phyloP scores from a whole-genome alignment of 2,113 vertebrate genomes.

The Sinocyclocheilus rhinocerous region DNA sequence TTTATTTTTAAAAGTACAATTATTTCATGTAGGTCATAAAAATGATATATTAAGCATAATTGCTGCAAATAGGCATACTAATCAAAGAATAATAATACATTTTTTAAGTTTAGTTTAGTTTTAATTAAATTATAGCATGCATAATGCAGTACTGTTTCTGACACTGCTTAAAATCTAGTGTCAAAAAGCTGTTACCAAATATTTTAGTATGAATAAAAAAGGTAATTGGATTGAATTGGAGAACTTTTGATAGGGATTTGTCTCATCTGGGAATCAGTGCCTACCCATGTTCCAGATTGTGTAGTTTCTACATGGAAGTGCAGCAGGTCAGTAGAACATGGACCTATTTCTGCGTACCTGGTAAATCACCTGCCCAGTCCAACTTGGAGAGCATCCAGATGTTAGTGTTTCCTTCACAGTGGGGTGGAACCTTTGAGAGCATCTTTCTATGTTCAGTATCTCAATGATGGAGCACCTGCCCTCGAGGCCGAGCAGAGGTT shows the following conservation, averaged over 20 bases:
- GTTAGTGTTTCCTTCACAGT: constrained; percentile 52
- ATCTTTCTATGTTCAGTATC: constrained; percentile 23
- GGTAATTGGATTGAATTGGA: not conserved
- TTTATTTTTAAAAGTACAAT: too few relatives aligned
- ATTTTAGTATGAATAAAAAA: not conserved
- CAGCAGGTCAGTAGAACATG: constrained; percentile 32
- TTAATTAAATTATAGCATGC: too few relatives aligned
- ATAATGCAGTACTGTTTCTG: too few relatives aligned
- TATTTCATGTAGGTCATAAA: too few relatives aligned
- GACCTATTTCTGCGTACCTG: constrained; percentile 30
- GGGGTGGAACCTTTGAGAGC: constrained; percentile 30
- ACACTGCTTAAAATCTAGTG: not conserved
- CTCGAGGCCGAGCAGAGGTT: constrained; percentile 18
- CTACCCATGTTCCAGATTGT: constrained; percentile 15
- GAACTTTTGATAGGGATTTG: not conserved
- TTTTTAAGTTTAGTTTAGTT: too few relatives aligned
- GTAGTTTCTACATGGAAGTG: constrained; percentile 36
- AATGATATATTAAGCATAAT: too few relatives aligned
- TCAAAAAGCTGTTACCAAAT: not conserved
- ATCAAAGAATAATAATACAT: too few relatives aligned
- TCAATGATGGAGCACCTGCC: constrained; percentile 51
- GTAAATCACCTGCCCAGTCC: not conserved
- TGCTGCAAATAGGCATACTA: too few relatives aligned
- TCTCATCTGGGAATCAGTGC: not conserved
- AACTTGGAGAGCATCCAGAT: constrained; percentile 54